These are phyloP conservation scores for Cynaeus angustus DNA, from an alignment of 2,888 invertebrate species.

Conservation along the genomic window DNA sequence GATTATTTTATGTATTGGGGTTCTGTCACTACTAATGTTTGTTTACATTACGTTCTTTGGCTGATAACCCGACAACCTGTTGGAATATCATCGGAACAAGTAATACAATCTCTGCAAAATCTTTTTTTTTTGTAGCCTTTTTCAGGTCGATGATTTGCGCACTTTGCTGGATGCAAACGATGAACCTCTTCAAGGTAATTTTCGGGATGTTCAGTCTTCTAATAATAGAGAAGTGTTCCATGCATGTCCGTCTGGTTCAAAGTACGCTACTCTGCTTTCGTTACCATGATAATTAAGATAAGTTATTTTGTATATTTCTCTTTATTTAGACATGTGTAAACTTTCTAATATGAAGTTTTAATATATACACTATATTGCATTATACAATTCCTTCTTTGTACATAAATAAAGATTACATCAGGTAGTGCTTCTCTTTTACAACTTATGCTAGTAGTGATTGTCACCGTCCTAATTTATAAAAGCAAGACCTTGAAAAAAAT, in stretches of 20 bases:
- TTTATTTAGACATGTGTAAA: constrained; percentile 53
- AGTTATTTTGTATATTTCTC: constrained; percentile 29
- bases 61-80: constrained; percentile 76
- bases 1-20: constrained; percentile 82
- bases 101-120: constrained; percentile 56
- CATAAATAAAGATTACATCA: constrained; percentile 59
- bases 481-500: constrained; percentile 43
- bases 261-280: constrained; percentile 73
- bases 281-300: constrained; percentile 47
- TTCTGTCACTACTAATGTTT: constrained; percentile 71
- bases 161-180: constrained; percentile 71
- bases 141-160: constrained; percentile 75
- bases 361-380: constrained; percentile 61
- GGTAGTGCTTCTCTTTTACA: constrained; percentile 57
- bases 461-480: constrained; percentile 55
- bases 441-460: constrained; percentile 62
- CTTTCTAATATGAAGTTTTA: constrained; percentile 50
- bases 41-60: constrained; percentile 75
- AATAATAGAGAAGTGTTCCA: constrained; percentile 72
- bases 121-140: not conserved
- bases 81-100: constrained; percentile 77
- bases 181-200: constrained; percentile 74
- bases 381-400: constrained; percentile 60
- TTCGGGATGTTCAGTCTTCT: constrained; percentile 72
- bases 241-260: constrained; percentile 73